These are phyloP conservation scores for Gobio occitaniae DNA, from an alignment of 2,797 vertebrate species.

Conservation along the genomic window DNA sequence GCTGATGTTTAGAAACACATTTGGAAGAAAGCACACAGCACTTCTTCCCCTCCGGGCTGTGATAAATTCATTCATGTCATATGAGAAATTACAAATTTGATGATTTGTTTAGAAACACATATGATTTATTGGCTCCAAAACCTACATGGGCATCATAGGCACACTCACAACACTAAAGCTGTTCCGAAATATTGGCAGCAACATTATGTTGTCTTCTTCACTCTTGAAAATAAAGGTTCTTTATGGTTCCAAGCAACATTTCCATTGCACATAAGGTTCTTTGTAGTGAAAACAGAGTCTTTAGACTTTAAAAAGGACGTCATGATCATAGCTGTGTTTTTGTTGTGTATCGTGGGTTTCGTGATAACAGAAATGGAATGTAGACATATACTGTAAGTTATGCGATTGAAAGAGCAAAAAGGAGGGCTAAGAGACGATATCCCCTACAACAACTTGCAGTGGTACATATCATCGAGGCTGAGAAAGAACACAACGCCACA, in stretches of 20 bases:
- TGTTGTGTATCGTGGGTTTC: background rate
- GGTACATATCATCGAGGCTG: background rate
- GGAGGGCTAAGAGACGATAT: background rate
- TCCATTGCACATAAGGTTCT: background rate
- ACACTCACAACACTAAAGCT: background rate
- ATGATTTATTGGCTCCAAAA: background rate
- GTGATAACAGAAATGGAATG: background rate
- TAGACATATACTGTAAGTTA: background rate
- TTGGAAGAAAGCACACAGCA: background rate
- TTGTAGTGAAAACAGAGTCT: background rate
- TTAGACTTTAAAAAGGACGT: background rate
- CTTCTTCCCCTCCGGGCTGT: background rate
- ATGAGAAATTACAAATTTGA: background rate
- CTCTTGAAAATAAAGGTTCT: background rate
- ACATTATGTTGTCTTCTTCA: background rate
- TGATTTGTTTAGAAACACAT: no score
- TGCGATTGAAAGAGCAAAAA: background rate
- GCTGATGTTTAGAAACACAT: conserved; percentile 48
- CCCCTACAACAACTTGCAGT: background rate
- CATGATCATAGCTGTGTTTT: background rate
- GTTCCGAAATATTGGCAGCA: background rate
- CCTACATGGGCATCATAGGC: background rate
- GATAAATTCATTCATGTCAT: background rate
- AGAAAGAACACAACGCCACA: background rate
- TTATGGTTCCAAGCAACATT: background rate